phyloP scores from a whole-genome alignment of 2,113 vertebrate species.

The Fregata magnificens region DNA sequence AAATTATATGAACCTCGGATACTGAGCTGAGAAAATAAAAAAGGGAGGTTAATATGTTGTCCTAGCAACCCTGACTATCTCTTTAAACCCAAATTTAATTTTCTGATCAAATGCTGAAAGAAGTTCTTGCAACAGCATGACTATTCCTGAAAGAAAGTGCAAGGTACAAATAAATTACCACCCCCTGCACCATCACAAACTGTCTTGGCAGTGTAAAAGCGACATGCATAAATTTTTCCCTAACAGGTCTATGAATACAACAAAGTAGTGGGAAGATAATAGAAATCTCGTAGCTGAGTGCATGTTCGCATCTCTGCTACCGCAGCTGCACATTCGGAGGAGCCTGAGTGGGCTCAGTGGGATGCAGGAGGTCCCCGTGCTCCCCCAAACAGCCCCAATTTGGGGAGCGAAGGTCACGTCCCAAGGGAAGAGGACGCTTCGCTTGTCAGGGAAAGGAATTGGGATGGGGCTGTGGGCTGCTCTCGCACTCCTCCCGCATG shows the following conservation, averaged over 20 bases:
- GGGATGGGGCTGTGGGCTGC: background rate
- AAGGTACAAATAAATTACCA: constrained; percentile 45
- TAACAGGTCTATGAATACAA: constrained; percentile 19
- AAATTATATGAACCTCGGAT: background rate
- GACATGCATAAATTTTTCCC: constrained; percentile 12
- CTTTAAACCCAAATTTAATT: constrained; percentile 65
- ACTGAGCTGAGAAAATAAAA: constrained; percentile 1
- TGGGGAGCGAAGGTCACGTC: background rate
- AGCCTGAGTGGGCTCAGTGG: background rate
- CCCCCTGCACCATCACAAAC: background rate
- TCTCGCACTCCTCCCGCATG: background rate
- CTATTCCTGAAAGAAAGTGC: constrained; percentile 29
- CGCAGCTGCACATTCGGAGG: background rate
- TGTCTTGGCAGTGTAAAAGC: background rate
- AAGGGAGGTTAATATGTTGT: constrained; percentile 47
- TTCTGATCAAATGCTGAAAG: constrained; percentile 56
- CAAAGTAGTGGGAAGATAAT: background rate
- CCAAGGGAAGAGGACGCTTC: background rate
- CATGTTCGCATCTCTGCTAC: background rate
- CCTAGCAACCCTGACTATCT: constrained; percentile 55
- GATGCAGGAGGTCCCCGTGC: background rate
- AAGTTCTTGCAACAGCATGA: constrained; percentile 32
- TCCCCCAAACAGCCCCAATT: background rate
- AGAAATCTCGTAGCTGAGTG: background rate
- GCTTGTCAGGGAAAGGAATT: background rate